A percentile compares a stretch with the other conserved stretches of the same genome.
These are phyloP conservation scores for Melanotaenia parkinsoni DNA, from an alignment of 2,797 vertebrate species.

Conservation along the genomic window DNA sequence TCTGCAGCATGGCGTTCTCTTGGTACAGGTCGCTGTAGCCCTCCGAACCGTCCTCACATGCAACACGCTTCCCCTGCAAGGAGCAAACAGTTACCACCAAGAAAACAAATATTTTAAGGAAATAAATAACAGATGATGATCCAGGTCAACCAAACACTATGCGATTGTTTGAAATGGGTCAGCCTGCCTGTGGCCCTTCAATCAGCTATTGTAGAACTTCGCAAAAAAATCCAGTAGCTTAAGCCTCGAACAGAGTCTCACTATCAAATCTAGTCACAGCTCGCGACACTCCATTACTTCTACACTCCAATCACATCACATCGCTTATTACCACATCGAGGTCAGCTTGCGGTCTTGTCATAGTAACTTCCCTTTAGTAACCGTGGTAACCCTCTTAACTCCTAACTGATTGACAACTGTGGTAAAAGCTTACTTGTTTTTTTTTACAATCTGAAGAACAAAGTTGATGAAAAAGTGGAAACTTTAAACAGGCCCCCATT, in stretches of 20 bases:
- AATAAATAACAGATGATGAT: background rate
- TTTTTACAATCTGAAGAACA: slow-evolving; percentile 19
- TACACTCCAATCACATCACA: slow-evolving; percentile 50
- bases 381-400: slow-evolving; percentile 32
- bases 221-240: slow-evolving; percentile 46
- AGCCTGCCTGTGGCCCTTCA: slow-evolving; percentile 17
- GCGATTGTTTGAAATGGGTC: slow-evolving; percentile 23
- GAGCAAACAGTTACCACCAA: background rate
- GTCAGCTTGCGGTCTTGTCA: slow-evolving; percentile 36
- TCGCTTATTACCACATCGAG: slow-evolving; percentile 59
- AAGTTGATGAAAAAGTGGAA: slow-evolving; percentile 27
- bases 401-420: slow-evolving; percentile 19
- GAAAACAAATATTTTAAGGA: background rate
- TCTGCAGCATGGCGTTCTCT: slow-evolving; percentile 94
- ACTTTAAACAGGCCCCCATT: background rate
- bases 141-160: slow-evolving; percentile 21
- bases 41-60: slow-evolving; percentile 89
- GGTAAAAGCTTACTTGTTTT: slow-evolving; percentile 29
- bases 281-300: slow-evolving; percentile 38
- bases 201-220: slow-evolving; percentile 54
- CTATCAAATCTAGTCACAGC: slow-evolving; percentile 43
- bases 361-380: slow-evolving; percentile 35
- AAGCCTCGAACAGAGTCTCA: slow-evolving; percentile 46
- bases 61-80: slow-evolving; percentile 92
- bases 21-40: slow-evolving; percentile 93